Evolutionary conservation across 2,797 vertebrate species (phyloP).

Genomic region (Tadarida brasiliensis): DNA sequence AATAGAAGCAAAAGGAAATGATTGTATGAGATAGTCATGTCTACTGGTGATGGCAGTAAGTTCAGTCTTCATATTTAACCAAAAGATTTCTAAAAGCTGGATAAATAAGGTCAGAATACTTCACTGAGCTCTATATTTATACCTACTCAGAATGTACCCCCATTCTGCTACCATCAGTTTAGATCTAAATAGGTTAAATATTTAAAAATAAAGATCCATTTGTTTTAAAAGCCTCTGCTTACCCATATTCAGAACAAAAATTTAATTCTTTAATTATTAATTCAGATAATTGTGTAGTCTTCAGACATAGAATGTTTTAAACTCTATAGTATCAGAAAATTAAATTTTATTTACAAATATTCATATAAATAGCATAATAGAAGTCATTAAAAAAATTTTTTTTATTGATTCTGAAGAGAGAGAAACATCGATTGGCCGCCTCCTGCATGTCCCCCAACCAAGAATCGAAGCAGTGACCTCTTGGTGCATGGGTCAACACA

Average conservation of each 20-base stretch:
- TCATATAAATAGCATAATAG: background rate
- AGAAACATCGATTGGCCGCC: too few species aligned
- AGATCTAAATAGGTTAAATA: background rate
- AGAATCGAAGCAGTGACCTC: too few species aligned
- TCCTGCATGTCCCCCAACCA: too few species aligned
- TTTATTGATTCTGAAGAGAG: too few species aligned
- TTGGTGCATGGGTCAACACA: too few species aligned
- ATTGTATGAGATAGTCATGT: background rate
- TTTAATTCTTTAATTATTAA: background rate
- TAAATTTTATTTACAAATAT: slow-evolving; percentile 27
- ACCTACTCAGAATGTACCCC: background rate
- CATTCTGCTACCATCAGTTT: background rate
- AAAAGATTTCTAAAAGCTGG: background rate
- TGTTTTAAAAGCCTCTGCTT: slow-evolving; percentile 23
- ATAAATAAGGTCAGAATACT: background rate
- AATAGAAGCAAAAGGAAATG: background rate
- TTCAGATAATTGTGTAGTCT: background rate
- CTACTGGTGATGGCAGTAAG: background rate
- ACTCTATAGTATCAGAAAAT: background rate
- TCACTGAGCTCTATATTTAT: background rate
- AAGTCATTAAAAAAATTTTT: background rate
- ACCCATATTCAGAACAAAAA: background rate
- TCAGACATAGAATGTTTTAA: slow-evolving; percentile 34
- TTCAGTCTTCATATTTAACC: slow-evolving; percentile 3
- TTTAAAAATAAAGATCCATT: background rate